Evolutionary conservation across 2,797 vertebrate species (phyloP), one percentile per base, ranked within the genome.

Genomic region (Anguilla anguilla): DNA sequence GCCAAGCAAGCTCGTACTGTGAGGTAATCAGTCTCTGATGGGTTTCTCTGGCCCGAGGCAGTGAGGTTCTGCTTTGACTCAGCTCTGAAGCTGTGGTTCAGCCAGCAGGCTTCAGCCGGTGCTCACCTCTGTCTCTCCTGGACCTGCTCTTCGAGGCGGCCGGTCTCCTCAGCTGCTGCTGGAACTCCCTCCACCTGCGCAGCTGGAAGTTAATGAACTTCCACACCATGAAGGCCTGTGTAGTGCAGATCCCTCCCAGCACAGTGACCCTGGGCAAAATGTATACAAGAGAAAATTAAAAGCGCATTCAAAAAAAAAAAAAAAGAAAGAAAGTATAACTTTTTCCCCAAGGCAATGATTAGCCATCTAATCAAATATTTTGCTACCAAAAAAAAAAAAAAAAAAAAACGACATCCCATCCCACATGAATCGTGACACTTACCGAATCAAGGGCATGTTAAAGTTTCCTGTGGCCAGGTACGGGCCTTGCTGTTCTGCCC

Each of bases 121-220:
- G 13, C 72, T 77, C 91, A 99, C 98, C 98, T 98, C 97, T 96
- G 89, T 98, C 98, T 96, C 97, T 99, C 95, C 96, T 98, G 87
- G 95, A 95, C 94, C 97, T 99, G 95, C 96, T 96, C 95, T 99
- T 99, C 87, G 96, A 88, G 88, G 97, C 93, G 88, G 94, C 91
- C 1, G 94, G 95, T 94, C 98, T 99, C 96, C 97, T 98, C 94
- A 96, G 53, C 7, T 82, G 49, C 22, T 46, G 99, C 92, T 96
- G 92, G 89, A 92, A 97, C 91, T 99, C 99, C 94, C 98, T 97
- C 98, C 98, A 99, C 88, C 98, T 95, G 83, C 98, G 97, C 92
- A 99, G 95, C 94, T 99, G 98, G 92, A 99, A 99, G 96, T 99
- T 99, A 96, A 99, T 99, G 94, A 99, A 99, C 95, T 99, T 99